These are phyloP conservation scores for Acropora tenuis DNA, from an alignment of 64 coral and sea anemone species.

Conservation along the genomic window DNA sequence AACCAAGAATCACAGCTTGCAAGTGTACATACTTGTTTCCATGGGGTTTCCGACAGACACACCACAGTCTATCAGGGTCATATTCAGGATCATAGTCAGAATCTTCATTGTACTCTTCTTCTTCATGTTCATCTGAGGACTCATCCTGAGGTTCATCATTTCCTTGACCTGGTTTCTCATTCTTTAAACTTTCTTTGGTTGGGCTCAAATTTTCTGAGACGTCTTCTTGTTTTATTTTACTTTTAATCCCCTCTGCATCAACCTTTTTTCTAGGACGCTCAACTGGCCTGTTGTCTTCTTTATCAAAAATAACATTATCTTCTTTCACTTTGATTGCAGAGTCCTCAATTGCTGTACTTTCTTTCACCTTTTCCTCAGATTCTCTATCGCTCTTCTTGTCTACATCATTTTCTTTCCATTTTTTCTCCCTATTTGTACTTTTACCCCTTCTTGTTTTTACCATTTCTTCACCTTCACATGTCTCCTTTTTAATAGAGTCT, in stretches of 20 bases:
- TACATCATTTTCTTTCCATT: not conserved
- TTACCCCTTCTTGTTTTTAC: not conserved
- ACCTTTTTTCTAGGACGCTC: not conserved
- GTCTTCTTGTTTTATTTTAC: slow-evolving; percentile 17
- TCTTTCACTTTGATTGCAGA: not conserved
- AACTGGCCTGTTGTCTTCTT: not conserved
- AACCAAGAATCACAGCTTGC: too few relatives aligned
- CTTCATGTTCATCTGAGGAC: slow-evolving; percentile 49
- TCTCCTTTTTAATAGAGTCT: slow-evolving; percentile 2
- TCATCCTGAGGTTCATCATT: slow-evolving; percentile 42
- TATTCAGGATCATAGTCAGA: slow-evolving; percentile 99
- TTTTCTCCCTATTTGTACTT: slow-evolving; percentile 2
- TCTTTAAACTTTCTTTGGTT: not conserved
- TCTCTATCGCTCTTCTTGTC: slow-evolving; percentile 6
- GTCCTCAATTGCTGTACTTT: not conserved
- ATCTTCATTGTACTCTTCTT: slow-evolving; percentile 69
- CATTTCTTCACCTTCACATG: not conserved
- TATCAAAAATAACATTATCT: not conserved
- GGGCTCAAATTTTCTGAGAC: not conserved
- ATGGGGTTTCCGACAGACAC: slow-evolving; percentile 96
- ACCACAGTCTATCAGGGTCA: slow-evolving; percentile 93
- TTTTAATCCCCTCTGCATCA: not conserved
- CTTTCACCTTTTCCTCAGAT: not conserved
- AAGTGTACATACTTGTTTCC: slow-evolving; percentile 80
- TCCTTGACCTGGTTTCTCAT: slow-evolving; percentile 10